Conservation (phyloP, 2,888 invertebrate species). For the Augochlorella aurata region DNA sequence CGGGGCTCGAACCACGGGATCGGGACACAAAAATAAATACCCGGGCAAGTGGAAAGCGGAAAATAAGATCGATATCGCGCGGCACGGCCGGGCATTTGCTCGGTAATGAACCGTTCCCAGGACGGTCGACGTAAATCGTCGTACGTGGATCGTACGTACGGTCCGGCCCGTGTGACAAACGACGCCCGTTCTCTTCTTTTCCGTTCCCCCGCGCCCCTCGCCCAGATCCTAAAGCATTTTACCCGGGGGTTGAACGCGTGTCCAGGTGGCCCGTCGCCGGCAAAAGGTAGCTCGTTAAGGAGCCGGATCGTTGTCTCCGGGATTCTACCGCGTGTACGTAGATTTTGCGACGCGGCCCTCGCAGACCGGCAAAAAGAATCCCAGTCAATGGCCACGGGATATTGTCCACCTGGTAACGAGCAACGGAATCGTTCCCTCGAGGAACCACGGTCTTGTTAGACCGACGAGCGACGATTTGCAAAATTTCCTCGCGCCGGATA, state of each 20-base stretch:
- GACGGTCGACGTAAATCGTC: slow-evolving; percentile 68
- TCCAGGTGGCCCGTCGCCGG: slow-evolving; percentile 34
- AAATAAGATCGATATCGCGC: slow-evolving; percentile 58
- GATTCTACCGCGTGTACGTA: slow-evolving; percentile 31
- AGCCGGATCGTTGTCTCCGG: slow-evolving; percentile 26
- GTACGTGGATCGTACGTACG: slow-evolving; percentile 55
- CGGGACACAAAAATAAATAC: slow-evolving; percentile 42
- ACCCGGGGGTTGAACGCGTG: slow-evolving; percentile 42
- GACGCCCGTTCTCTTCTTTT: slow-evolving; percentile 39
- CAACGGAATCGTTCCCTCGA: background rate
- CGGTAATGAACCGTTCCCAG: slow-evolving; percentile 68
- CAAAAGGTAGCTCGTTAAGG: slow-evolving; percentile 64
- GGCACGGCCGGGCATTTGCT: slow-evolving; percentile 47
- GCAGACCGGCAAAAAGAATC: slow-evolving; percentile 17
- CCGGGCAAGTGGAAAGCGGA: slow-evolving; percentile 31
- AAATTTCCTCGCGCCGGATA: background rate
- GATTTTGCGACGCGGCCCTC: background rate
- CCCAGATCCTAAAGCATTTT: slow-evolving; percentile 10
- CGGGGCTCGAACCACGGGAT: slow-evolving; percentile 6
- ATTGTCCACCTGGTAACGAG: background rate
- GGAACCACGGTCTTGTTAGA: background rate
- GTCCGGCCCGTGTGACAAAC: slow-evolving; percentile 55
- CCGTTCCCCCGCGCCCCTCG: background rate
- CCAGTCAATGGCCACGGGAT: background rate
- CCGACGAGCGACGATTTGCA: background rate